Base-by-base conservation (phyloP, 64 coral and sea anemone species). In the Dendrophyllia cribrosa region DNA sequence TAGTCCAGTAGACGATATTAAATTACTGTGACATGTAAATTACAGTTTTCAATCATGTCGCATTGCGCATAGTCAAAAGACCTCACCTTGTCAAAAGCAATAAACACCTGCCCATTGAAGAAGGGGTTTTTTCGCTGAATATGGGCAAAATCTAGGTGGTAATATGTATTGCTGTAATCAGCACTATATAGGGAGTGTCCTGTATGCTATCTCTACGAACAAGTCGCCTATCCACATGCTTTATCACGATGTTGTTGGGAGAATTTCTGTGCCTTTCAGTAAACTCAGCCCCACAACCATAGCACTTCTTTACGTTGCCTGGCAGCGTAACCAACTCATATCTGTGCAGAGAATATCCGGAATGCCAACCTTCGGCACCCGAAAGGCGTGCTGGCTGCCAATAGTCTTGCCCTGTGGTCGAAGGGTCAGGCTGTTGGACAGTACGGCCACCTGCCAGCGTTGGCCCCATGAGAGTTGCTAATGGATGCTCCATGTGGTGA, bases 161-260 rank as follows among this genome's bases (percentile, higher is more conserved):
- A 70, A 70, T 70, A 70, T 70, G 67, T 70, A 70, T 24, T 70
- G 67, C 21, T 70, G 67, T 70, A 70, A 70, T 70, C 67, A 22
- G 16, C 67, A 70, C 67, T 70, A 70, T 3, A 70, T 24, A 70
- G 22, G 19, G 22, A 79, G 24, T 59, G 19, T 70, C 66, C 66
- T 22, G 20, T 70, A 22, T 22, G 66, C 66, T 45, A 68, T 69
- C 64, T 22, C 82, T 59, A 21, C 82, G 61, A 62, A 86, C 66
- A 67, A 86, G 43, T 50, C 82, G 59, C 12, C 82, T 62, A 25
- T 86, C 82, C 22, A 86, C 43, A 67, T 86, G 82, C 61, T 86
- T 86, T 43, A 86, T n/a, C 23, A 59, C 77, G 19, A 80, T 51
- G 51, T 80, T 80, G 15, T 58, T 56, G 3, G 77, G 77, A 20